Base-by-base conservation (phyloP, 2,888 invertebrate species). In the Osmoderma eremita region DNA sequence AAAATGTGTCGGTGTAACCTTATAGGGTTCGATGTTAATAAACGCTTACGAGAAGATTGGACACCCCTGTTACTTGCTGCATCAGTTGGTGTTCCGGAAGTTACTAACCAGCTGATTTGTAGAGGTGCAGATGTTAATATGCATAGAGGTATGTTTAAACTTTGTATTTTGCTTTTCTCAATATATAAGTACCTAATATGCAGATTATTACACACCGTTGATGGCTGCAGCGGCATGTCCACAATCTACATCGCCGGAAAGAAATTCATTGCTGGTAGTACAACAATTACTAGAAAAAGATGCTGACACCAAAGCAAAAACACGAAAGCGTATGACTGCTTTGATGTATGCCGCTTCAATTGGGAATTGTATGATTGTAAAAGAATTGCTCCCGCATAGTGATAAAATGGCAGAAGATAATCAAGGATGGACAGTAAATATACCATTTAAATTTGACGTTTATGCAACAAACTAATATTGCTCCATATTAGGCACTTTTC, bases 211-310 rank as follows among this genome's bases (percentile, higher is more conserved):
- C 62, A 88, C 88, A 41, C 85, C 88, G 20, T 78, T 90, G 61
- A 89, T 90, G 88, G 85, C 86, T 69, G 84, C 86, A 24, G 89
- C 89, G 74, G 84, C 86, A n/a, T 88, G 87, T 73, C 86, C 84
- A 69, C 81, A 81, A n/a, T 77, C 80, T 39, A 80, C 80, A 36
- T 74, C 79, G 2, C 80, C 84, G 58, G 80, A 82, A 56, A 79
- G 82, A 68, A 86, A 88, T 67, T 82, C 88, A 18, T 67, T 76
- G 13, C 69, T 75, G 50, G 70, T 80, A 49, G 72, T 80, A 20
- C 76, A 79, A 45, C 75, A 81, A 61, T 82, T 90, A 18, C 77
- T 89, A 49, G 79, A 86, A 48, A 84, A 84, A 50, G 84, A 83
- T 2, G 86, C 85, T 42, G 78, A 87, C 73, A 79, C 86, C 15